These are phyloP conservation scores for Vireo altiloquus DNA, from an alignment of 2,113 vertebrate species.

Conservation along the genomic window DNA sequence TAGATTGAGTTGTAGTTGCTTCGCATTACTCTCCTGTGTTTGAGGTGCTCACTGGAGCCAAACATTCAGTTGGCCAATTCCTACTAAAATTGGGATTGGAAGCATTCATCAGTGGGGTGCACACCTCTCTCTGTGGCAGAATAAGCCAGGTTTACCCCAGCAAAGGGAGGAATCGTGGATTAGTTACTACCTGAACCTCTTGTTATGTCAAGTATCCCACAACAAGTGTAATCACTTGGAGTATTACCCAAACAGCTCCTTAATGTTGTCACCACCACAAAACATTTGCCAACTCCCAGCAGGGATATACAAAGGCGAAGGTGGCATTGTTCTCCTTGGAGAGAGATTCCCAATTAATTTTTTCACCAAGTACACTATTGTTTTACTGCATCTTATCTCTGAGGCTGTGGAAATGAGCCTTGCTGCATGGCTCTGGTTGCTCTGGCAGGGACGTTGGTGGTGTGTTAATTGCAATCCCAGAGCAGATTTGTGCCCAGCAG, in stretches of 20 bases:
- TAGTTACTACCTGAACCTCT: not conserved
- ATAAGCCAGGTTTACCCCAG: not conserved
- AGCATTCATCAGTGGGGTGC: not conserved
- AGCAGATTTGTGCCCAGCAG: not conserved
- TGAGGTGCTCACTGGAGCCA: not conserved
- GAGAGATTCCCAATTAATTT: not conserved
- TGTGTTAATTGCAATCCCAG: slow-evolving; percentile 17
- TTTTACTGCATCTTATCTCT: not conserved
- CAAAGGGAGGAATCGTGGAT: not conserved
- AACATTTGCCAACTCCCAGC: not conserved
- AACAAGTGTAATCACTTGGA: not conserved
- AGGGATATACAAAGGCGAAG: rapidly evolving
- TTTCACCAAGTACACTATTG: not conserved
- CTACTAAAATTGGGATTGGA: not conserved
- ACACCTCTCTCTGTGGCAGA: rapidly evolving
- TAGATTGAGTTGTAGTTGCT: not conserved
- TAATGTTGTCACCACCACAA: not conserved
- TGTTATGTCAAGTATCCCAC: not conserved
- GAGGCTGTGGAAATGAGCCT: not conserved
- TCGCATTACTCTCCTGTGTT: not conserved
- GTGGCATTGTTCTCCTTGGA: not conserved
- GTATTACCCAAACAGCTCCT: not conserved
- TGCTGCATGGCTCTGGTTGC: not conserved
- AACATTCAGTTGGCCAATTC: not conserved
- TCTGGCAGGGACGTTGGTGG: not conserved